Evolutionary conservation across 2,113 vertebrate species (phyloP).

Genomic region (Erythrocercus mccallii): DNA sequence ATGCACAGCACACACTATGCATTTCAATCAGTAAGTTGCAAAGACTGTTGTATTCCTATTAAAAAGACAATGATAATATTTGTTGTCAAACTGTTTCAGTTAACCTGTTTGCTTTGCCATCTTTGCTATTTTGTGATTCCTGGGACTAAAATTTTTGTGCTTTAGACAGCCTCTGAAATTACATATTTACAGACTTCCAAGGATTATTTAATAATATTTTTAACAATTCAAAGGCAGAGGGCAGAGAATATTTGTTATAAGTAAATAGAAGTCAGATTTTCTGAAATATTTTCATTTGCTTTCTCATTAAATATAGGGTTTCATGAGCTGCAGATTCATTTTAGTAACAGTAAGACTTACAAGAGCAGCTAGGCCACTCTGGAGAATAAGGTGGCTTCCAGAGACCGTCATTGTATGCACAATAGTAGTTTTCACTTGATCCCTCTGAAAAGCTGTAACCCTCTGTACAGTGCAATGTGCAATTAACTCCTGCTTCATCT

Average conservation of each 20-base stretch:
- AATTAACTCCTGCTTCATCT: conserved; percentile 84
- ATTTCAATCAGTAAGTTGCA: background rate
- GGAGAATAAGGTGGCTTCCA: conserved; percentile 87
- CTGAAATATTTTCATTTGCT: background rate
- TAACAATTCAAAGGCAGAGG: background rate
- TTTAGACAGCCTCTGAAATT: background rate
- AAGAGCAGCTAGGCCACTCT: conserved; percentile 89
- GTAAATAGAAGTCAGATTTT: background rate
- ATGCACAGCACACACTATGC: background rate
- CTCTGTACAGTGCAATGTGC: conserved; percentile 84
- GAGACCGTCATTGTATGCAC: conserved; percentile 84
- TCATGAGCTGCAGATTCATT: background rate
- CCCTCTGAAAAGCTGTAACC: conserved; percentile 91
- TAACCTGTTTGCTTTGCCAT: background rate
- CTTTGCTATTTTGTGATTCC: background rate
- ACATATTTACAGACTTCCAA: background rate
- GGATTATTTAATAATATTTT: background rate
- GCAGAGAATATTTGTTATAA: background rate
- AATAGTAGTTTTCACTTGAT: conserved; percentile 86
- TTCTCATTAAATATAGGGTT: background rate
- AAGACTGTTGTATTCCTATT: background rate
- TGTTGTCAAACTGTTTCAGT: background rate
- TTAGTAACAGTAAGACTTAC: conserved; percentile 70
- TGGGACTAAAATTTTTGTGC: background rate
- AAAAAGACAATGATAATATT: background rate